A percentile compares a stretch with the other conserved stretches of the same genome.
These are phyloP conservation scores for Pyrocoelia pectoralis DNA, from an alignment of 2,888 invertebrate genomes.

Conservation along the genomic window DNA sequence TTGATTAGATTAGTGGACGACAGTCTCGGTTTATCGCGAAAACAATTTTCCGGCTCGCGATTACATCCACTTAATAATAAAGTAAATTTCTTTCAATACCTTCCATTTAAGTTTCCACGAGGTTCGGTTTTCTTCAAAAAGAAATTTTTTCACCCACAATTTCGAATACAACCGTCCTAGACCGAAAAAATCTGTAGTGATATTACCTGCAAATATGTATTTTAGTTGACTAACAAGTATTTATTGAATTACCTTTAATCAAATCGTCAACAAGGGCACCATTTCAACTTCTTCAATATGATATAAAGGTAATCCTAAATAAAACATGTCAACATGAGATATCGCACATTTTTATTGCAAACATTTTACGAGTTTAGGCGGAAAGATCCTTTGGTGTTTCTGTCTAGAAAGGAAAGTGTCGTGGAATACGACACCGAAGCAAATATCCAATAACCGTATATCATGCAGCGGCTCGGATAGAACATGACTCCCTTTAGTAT, in stretches of 20 bases:
- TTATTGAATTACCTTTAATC: background rate
- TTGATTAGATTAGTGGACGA: background rate
- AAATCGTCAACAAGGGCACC: background rate
- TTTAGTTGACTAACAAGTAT: background rate
- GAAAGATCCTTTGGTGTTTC: slow-evolving; percentile 37
- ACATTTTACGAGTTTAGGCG: slow-evolving; percentile 37
- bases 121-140: background rate
- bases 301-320: slow-evolving; percentile 32
- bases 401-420: slow-evolving; percentile 36
- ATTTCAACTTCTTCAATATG: slow-evolving; percentile 20
- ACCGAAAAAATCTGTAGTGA: no score
- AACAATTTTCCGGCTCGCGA: background rate
- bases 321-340: slow-evolving; percentile 41
- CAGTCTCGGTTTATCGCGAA: background rate
- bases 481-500: slow-evolving; percentile 38
- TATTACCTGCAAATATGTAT: background rate
- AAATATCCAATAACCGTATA: slow-evolving; percentile 42
- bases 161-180: no score
- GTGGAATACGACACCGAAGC: slow-evolving; percentile 37
- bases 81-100: background rate
- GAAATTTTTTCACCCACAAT: background rate
- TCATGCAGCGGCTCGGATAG: slow-evolving; percentile 36
- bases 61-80: background rate
- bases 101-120: no score
- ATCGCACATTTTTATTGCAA: slow-evolving; percentile 39